Percentiles rank a stretch among this genome's conserved stretches.
Conservation (phyloP, 2,113 vertebrate species). For the Erinaceus europaeus region DNA sequence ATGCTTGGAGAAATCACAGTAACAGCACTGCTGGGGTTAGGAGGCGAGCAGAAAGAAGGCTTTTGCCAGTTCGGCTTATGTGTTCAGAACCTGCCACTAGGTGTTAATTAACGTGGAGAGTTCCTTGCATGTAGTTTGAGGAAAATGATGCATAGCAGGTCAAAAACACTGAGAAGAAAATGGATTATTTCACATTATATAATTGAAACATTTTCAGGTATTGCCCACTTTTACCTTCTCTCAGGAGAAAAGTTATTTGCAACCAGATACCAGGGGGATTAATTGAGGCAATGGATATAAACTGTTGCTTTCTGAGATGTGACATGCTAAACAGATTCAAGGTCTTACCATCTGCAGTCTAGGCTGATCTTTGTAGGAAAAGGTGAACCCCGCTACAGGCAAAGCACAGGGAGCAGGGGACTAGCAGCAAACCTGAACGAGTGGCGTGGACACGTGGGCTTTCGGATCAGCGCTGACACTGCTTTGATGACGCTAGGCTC, state of each 20-base stretch:
- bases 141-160: neutral
- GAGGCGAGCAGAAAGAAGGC: neutral
- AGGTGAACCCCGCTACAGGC: constrained; percentile 3
- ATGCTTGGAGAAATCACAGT: constrained; percentile 12
- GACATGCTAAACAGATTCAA: neutral
- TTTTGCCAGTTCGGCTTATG: neutral
- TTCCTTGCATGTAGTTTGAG: neutral
- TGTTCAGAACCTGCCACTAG: neutral
- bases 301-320: constrained; percentile 29
- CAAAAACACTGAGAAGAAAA: constrained; percentile 33
- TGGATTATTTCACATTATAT: constrained; percentile 35
- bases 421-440: constrained; percentile 7
- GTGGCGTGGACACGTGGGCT: neutral
- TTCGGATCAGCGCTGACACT: constrained; percentile 24
- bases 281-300: constrained; percentile 13
- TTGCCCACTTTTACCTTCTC: neutral
- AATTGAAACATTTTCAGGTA: constrained; percentile 31
- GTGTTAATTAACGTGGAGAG: neutral
- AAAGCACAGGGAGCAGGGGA: neutral
- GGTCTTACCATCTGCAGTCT: neutral
- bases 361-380: constrained; percentile 24
- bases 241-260: constrained; percentile 14
- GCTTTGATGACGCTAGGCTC: constrained; percentile 3
- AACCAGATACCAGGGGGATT: neutral
- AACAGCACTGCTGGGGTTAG: neutral